Evolutionary conservation across 2,113 vertebrate genomes (phyloP), one percentile per base, ranked within the genome.

Genomic region (Podiceps cristatus): DNA sequence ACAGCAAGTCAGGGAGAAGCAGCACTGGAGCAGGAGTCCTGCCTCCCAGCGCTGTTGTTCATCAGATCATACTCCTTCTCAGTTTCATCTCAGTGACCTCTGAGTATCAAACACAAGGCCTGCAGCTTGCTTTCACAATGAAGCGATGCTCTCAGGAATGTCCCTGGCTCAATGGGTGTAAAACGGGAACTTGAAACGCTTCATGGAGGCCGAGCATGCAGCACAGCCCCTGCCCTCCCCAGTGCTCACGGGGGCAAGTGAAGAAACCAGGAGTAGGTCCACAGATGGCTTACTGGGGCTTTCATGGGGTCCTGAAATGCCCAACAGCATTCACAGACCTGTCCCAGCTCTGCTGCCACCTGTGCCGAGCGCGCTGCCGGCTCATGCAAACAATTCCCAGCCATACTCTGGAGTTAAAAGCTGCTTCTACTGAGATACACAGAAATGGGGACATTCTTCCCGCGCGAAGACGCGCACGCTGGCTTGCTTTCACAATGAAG

Each of bases 261-360:
- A 40, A 66, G 45, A 52, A 75, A 18, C 7, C 13, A 20, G 40
- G 60, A 29, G 24, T 8, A 23, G n/a, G 28, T 5, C 5, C 22
- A 2, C 0, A 4, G 69, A 8, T 1, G 18, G 28, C 33, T 66
- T 1, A 3, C 13, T 18, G 29, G 35, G 59, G 49, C 40, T n/a
- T 56, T 31, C 40, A 10, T 1, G 1, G 44, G 55, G 29, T 40
- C 2, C 2, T 11, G 33, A 72, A 49, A 27, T 0, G 0, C 63
- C 1, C 2, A 5, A 13, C 0, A 3, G 67, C 62, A 28, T 27
- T 20, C 29, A 67, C 47, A 19, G 66, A 49, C 22, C 62, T 24
- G 11, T 25, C 64, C 75, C 52, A 53, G 52, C 75, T 52, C 64
- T 18, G 35, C 79, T 71, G 79, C 2, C 3, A 29, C 75, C 91